phyloP scores from a whole-genome alignment of 2,113 vertebrate species.

The Alces alces region DNA sequence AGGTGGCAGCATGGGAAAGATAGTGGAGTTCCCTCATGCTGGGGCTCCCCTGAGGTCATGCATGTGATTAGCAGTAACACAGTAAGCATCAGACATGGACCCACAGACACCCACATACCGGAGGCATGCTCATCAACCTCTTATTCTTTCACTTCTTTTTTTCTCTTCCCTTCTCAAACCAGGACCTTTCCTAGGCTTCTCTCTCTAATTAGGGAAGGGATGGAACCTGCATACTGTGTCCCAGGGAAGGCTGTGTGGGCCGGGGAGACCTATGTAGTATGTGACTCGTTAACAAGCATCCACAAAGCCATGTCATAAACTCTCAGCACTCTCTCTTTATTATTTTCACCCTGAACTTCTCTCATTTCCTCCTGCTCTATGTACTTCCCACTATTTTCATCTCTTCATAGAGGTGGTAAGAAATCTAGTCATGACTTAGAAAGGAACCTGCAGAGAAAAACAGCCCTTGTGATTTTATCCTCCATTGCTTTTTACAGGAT shows the following conservation, averaged over 20 bases:
- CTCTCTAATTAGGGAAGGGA: background rate
- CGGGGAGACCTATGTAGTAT: background rate
- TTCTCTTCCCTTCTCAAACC: background rate
- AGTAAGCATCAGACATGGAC: background rate
- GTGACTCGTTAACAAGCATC: background rate
- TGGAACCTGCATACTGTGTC: background rate
- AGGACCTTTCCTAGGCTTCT: background rate
- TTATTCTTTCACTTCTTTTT: background rate
- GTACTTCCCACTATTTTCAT: background rate
- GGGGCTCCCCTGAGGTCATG: background rate
- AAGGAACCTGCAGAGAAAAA: background rate
- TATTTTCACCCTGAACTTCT: background rate
- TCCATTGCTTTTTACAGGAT: background rate
- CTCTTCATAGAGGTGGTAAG: background rate
- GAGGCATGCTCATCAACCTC: background rate
- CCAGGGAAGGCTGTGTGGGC: background rate
- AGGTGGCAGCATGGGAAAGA: background rate
- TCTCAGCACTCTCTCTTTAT: background rate
- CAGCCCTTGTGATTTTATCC: background rate
- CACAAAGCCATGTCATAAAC: background rate
- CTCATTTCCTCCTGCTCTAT: background rate
- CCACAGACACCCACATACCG: background rate
- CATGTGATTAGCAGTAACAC: accelerated
- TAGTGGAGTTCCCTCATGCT: background rate
- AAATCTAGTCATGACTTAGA: background rate